Evolutionary conservation across 35 echinoderm and acorn worm species (phyloP), one percentile per base, ranked within the genome.

Genomic region (Strongylocentrotus purpuratus): DNA sequence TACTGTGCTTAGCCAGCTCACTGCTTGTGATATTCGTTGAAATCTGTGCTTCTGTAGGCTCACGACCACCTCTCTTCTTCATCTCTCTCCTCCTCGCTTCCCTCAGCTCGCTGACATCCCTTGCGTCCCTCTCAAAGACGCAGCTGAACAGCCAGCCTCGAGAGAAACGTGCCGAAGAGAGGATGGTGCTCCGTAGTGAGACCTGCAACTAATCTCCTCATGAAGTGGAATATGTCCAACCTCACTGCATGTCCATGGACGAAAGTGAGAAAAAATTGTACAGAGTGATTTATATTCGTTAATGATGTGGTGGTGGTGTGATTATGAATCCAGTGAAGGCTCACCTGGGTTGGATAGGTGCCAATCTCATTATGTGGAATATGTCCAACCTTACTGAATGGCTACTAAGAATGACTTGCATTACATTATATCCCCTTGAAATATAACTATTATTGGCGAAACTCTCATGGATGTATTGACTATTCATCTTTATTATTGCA

Each of bases 181-280:
- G 92, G 95, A 94, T 96, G 95, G 92, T 96, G 93, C 86, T 96
- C 95, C 5, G 95, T 94, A 18, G 95, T 94, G 14, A 96, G 55
- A 12, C 95, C 92, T 9, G 95, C 33, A 4, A 55, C 45, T 11
- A 96, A 94, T 2, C 92, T 46, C 0, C 85, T 6, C 94, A 96
- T 94, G 15, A 85, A 92, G 85, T 95, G 95, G 11, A 91, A 95
- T 14, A 95, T 85, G 33, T 95, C 95, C 3, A 95, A 46, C 58
- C 31, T 91, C 50, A 78, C 88, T 46, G 15, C 20, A 7, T 20
- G 22, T 95, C 95, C 31, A 41, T 18, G 94, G 94, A 10, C 89
- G 89, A 92, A 92, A 92, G 28, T 33, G n/a, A 92, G 8, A 46
- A 47, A 92, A 5, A 92, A 31, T 0, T 33, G 28, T 33, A 47